Conservation (phyloP, 1,140 invertebrate genomes). For the Eulimnadia texana region DNA sequence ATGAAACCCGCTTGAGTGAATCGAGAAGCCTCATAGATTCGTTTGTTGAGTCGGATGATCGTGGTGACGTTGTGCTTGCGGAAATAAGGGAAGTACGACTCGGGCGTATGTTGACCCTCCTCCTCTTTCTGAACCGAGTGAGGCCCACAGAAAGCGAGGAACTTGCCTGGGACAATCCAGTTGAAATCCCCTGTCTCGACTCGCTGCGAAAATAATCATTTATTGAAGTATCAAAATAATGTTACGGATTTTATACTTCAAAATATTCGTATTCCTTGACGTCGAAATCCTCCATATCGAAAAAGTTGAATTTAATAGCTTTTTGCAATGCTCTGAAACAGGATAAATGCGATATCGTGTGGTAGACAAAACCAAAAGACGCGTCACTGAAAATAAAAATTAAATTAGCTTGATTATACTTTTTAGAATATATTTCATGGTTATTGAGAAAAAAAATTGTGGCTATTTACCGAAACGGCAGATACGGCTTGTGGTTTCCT, state of each 20-base stretch:
- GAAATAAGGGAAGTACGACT: slow-evolving; percentile 90
- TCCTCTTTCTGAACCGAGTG: slow-evolving; percentile 74
- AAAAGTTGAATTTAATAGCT: slow-evolving; percentile 75
- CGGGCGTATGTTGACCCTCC: slow-evolving; percentile 90
- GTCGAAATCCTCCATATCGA: slow-evolving; percentile 90
- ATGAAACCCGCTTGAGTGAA: slow-evolving; percentile 87
- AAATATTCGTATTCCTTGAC: slow-evolving; percentile 89
- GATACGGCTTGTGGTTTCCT: slow-evolving; percentile 51
- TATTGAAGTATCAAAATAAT: background rate
- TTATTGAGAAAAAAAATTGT: too few relatives aligned
- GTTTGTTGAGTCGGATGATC: slow-evolving; percentile 85
- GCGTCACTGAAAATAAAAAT: slow-evolving; percentile 66
- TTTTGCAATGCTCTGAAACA: slow-evolving; percentile 85
- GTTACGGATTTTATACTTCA: slow-evolving; percentile 40
- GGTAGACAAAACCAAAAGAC: slow-evolving; percentile 63
- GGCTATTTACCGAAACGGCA: slow-evolving; percentile 42
- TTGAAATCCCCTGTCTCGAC: slow-evolving; percentile 98
- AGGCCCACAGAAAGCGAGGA: slow-evolving; percentile 97
- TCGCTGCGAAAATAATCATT: slow-evolving; percentile 43
- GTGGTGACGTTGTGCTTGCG: slow-evolving; percentile 78
- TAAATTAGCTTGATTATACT: slow-evolving; percentile 27
- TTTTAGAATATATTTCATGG: slow-evolving; percentile 8
- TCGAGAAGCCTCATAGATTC: slow-evolving; percentile 80
- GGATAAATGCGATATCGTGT: slow-evolving; percentile 69
- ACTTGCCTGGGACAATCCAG: slow-evolving; percentile 96